Conservation (phyloP, 2,888 invertebrate genomes). For the Ptychoptera albimana region DNA sequence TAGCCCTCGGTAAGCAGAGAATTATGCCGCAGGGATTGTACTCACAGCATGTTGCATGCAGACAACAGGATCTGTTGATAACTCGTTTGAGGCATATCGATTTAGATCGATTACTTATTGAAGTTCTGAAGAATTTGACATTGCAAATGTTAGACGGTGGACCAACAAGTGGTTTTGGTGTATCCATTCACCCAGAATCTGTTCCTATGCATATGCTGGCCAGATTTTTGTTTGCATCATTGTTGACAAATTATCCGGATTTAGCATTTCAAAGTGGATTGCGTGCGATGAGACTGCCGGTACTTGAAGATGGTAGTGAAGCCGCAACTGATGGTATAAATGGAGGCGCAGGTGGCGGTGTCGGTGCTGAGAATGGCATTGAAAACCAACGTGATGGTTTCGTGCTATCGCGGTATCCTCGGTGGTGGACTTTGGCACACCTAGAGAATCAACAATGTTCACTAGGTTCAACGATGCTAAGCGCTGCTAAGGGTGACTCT, state of each 20-base stretch:
- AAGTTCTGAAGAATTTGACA: conserved; percentile 51
- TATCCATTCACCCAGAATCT: conserved; percentile 58
- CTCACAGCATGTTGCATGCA: conserved; percentile 55
- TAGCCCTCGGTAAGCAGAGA: conserved; percentile 64
- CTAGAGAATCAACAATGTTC: conserved; percentile 69
- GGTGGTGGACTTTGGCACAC: conserved; percentile 65
- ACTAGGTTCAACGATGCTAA: conserved; percentile 58
- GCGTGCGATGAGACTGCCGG: conserved; percentile 59
- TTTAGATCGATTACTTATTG: conserved; percentile 51
- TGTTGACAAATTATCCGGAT: conserved; percentile 58
- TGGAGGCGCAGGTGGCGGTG: conserved; percentile 16
- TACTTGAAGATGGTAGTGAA: conserved; percentile 48
- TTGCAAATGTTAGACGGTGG: conserved; percentile 57
- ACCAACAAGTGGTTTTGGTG: conserved; percentile 56
- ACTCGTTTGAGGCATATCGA: conserved; percentile 60
- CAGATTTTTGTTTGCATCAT: conserved; percentile 58
- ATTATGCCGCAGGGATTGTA: conserved; percentile 64
- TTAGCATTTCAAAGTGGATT: conserved; percentile 65
- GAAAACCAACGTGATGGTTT: conserved; percentile 36
- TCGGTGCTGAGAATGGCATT: conserved; percentile 41
- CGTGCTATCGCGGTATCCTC: conserved; percentile 42
- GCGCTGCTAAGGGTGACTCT: conserved; percentile 55
- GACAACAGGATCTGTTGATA: conserved; percentile 64
- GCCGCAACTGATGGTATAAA: conserved; percentile 24
- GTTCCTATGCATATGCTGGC: conserved; percentile 78